Base-by-base conservation (phyloP, 2,888 invertebrate genomes). In the Euclidia mi region DNA sequence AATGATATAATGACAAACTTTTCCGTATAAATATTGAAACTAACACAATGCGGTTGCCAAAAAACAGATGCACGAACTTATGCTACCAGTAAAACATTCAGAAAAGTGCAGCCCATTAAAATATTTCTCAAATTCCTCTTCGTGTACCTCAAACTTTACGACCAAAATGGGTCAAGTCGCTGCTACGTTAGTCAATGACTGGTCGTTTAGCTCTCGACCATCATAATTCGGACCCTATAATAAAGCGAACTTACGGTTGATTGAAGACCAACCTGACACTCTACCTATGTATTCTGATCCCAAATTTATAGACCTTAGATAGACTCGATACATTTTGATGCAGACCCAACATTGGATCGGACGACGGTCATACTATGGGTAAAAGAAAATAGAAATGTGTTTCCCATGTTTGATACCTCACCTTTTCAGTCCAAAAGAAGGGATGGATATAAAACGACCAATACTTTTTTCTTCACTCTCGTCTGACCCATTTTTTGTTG, bases 221-320 rank as follows among this genome's bases (percentile, higher is more conserved):
- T 67, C 61, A 67, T 70, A 67, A 72, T 70, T 65, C 56, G 32
- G 56, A 17, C 47, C 18, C 58, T 47, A 52, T 61, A 56, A 65
- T 67, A 46, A 40, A 40, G 42, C 37, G 12, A 18, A 47, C 37
- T 38, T 53, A 20, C 46, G 7, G 51, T 50, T 60, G 60, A 69
- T 64, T 62, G 56, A 71, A 32, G 65, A 56, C 42, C 40, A 40
- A 37, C 35, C 34, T 47, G n/a, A 25, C 40, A 4, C n/a, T 31
- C 11, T 18, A 15, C 34, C n/a, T 60, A 34, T 28, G 10, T 3
- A n/a, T 20, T 9, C 29, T 50, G 14, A 38, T 20, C 14, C 10
- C 9, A 1, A 10, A 11, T 14, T 61, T n/a, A 29, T 32, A 3
- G 34, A 18, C 38, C 20, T 17, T 38, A 3, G 35, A 9, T 37